A percentile compares a stretch with the other conserved stretches of the same genome.
Evolutionary conservation across 2,113 vertebrate species (phyloP).

Genomic region (Scomber scombrus): DNA sequence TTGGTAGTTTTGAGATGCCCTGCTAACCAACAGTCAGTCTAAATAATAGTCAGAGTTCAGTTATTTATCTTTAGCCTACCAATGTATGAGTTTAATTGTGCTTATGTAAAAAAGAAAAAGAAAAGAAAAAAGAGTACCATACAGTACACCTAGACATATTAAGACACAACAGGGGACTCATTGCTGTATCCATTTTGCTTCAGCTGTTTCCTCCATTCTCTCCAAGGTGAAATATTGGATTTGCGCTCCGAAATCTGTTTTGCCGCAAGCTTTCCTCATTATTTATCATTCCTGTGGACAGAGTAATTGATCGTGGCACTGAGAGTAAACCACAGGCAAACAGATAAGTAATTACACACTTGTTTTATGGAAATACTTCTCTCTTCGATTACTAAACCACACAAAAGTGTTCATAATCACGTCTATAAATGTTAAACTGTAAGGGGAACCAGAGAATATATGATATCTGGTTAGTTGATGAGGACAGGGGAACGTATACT

Average conservation of each 20-base stretch:
- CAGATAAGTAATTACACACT: constrained; percentile 75
- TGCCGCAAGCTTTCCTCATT: constrained; percentile 70
- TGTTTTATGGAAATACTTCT: constrained; percentile 68
- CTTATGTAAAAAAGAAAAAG: constrained; percentile 11
- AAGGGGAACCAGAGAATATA: constrained; percentile 59
- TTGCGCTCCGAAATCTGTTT: constrained; percentile 70
- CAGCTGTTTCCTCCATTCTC: constrained; percentile 58
- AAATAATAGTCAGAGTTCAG: constrained; percentile 5
- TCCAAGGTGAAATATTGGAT: constrained; percentile 74
- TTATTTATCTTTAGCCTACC: background rate
- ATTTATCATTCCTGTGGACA: constrained; percentile 75
- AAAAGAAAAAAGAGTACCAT: constrained; percentile 5
- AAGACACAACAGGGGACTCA: constrained; percentile 68
- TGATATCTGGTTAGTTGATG: constrained; percentile 69
- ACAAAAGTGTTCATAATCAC: constrained; percentile 62
- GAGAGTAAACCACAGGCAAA: constrained; percentile 71
- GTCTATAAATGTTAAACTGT: constrained; percentile 62
- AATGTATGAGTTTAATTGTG: background rate
- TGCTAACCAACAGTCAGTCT: background rate
- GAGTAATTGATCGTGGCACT: constrained; percentile 75
- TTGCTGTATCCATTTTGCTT: constrained; percentile 69
- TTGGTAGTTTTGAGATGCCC: background rate
- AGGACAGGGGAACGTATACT: constrained; percentile 48
- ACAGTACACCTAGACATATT: constrained; percentile 43
- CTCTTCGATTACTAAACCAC: constrained; percentile 48